Conservation (phyloP, 2,113 vertebrate genomes). For the Myotis lucifugus region DNA sequence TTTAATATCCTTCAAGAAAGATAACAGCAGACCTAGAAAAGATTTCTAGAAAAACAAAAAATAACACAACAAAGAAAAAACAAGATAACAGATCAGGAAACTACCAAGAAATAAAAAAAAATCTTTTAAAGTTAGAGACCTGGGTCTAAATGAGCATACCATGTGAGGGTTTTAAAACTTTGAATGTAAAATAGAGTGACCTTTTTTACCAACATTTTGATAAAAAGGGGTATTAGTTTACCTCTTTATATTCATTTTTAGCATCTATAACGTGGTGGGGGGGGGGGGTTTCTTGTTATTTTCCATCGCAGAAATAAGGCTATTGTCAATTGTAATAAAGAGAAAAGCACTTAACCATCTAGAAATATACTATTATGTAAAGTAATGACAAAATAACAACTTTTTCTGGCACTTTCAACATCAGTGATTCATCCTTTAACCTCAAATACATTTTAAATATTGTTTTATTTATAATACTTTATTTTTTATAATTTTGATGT, state of each 20-base stretch:
- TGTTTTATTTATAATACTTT: background rate
- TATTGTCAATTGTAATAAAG: background rate
- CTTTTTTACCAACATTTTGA: background rate
- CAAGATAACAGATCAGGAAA: background rate
- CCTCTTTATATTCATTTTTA: background rate
- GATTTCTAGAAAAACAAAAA: background rate
- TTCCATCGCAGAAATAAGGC: slow-evolving; percentile 18
- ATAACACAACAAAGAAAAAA: background rate
- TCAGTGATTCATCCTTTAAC: slow-evolving; percentile 20
- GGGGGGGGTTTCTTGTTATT: background rate
- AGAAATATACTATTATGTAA: background rate
- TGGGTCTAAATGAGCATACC: background rate
- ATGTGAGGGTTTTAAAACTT: background rate
- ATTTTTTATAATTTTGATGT: slow-evolving; percentile 6
- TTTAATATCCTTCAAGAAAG: slow-evolving; percentile 23
- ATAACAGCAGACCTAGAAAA: background rate
- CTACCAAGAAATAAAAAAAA: background rate
- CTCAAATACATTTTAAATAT: slow-evolving; percentile 21
- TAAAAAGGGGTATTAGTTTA: background rate
- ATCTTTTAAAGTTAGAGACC: background rate
- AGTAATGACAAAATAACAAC: background rate
- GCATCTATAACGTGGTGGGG: background rate
- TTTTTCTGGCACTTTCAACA: slow-evolving; percentile 16
- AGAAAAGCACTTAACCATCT: slow-evolving; percentile 30
- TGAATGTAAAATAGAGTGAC: background rate